Evolutionary conservation across 2,113 vertebrate species (phyloP).

Genomic region (Nasalis larvatus): DNA sequence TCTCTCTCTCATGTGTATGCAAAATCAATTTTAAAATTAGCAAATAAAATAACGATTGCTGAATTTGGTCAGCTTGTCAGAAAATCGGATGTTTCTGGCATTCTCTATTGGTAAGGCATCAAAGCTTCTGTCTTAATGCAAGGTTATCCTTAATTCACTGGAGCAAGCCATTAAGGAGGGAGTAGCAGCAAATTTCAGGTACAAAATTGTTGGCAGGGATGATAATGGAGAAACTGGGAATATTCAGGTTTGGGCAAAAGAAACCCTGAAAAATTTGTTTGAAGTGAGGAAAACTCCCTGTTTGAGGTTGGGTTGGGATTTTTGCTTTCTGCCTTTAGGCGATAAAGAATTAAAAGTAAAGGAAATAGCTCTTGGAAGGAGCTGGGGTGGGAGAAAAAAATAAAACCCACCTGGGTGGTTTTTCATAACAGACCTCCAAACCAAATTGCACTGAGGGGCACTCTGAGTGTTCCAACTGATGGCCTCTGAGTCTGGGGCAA

Average conservation of each 20-base stretch:
- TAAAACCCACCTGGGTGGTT: neutral
- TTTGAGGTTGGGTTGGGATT: neutral
- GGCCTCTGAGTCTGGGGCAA: slow-evolving; percentile 12
- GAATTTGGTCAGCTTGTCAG: slow-evolving; percentile 23
- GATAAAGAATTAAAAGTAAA: neutral
- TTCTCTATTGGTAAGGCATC: neutral
- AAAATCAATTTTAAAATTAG: slow-evolving; percentile 55
- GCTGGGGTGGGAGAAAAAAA: neutral
- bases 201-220: neutral
- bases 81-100: slow-evolving; percentile 19
- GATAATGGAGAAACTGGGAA: neutral
- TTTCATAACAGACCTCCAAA: slow-evolving; percentile 14
- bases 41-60: slow-evolving; percentile 44
- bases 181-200: neutral
- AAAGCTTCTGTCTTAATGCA: neutral
- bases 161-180: neutral
- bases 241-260: neutral
- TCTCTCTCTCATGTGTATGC: neutral
- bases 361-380: neutral
- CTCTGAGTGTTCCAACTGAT: neutral
- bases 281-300: neutral
- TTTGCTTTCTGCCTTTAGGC: slow-evolving; percentile 18
- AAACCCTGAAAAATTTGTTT: neutral
- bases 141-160: neutral
- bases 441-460: neutral